Base-by-base conservation (phyloP, 2,113 vertebrate genomes). In the Ramphastos sulfuratus region DNA sequence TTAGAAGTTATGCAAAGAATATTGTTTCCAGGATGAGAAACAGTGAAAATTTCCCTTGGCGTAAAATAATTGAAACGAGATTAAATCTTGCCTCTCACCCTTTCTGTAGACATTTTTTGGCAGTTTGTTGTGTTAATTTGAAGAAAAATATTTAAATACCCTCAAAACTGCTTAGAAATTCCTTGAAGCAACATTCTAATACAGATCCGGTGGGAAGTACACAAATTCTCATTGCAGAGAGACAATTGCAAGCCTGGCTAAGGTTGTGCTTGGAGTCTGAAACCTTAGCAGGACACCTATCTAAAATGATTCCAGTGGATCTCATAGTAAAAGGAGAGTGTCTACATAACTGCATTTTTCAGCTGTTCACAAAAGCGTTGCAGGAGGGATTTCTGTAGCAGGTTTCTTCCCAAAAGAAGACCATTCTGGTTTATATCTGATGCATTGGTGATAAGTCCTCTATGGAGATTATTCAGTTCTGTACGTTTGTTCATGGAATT, bases 341-440 rank as follows among this genome's bases (percentile, higher is more conserved):
- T n/a, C 28, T 55, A 72, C 9, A 86, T 65, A 78, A 93, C 33
- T 69, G 63, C 73, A 78, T 90, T 92, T 95, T 88, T 91, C 28
- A 95, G 56, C 59, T 88, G 86, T 90, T 94, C 73, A 93, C 44
- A 90, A 93, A 93, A 76, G 23, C 83, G 79, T 94, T 82, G 61
- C 76, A 90, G 88, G 61, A 78, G n/a, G 23, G 66, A 59, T 50
- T 82, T 91, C 27, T 73, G 55, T 30, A 65, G 59, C 20, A 92
- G 28, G 25, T 90, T 89, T 85, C 37, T 74, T 80, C 31, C 81
- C 48, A 94, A 89, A 95, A 84, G 21, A 59, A 64, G 19, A 31
- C 60, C 17, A 81, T 81, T 81, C 44, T 78, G 61, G 90, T 44
- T 6, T 64, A 3, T 39, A 86, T 69, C 31, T 69, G 56, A 56